Conservation (phyloP, 2,888 invertebrate genomes). For the Nomada flava region DNA sequence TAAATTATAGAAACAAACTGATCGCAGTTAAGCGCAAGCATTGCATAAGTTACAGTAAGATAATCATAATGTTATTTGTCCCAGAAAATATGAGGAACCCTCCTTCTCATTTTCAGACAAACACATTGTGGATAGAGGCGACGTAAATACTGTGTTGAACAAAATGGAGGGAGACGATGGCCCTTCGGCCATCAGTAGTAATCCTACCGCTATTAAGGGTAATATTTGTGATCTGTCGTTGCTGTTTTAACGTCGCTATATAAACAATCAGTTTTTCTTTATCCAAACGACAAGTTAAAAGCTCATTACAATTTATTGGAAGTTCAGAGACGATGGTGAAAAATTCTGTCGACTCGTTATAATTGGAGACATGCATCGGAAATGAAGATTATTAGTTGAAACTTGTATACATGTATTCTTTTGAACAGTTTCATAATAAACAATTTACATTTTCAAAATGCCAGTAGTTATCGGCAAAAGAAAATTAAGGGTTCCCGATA, state of each 20-base stretch:
- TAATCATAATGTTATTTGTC: not conserved
- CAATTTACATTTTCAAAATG: not conserved
- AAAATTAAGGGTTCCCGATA: slow-evolving; percentile 15
- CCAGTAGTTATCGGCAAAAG: slow-evolving; percentile 32
- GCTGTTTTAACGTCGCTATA: not conserved
- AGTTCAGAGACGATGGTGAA: not conserved
- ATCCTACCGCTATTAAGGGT: slow-evolving; percentile 81
- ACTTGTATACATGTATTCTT: slow-evolving; percentile 14
- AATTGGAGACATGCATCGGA: too few relatives aligned
- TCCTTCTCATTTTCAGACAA: slow-evolving; percentile 54
- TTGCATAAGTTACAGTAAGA: not conserved
- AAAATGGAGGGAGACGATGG: slow-evolving; percentile 82
- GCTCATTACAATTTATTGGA: not conserved
- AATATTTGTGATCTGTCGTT: slow-evolving; percentile 36
- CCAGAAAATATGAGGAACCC: slow-evolving; percentile 3
- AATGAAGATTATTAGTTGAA: not conserved
- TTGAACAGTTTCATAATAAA: slow-evolving; percentile 13
- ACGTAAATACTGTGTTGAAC: slow-evolving; percentile 35
- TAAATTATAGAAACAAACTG: not conserved
- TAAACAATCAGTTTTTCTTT: not conserved
- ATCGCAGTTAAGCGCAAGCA: too few relatives aligned
- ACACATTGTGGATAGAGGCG: slow-evolving; percentile 40
- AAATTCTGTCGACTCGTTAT: too few relatives aligned
- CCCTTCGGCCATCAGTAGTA: slow-evolving; percentile 81
- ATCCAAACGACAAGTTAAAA: not conserved